Base-by-base conservation (phyloP, 2,888 invertebrate genomes). In the Lycaena phlaeas region DNA sequence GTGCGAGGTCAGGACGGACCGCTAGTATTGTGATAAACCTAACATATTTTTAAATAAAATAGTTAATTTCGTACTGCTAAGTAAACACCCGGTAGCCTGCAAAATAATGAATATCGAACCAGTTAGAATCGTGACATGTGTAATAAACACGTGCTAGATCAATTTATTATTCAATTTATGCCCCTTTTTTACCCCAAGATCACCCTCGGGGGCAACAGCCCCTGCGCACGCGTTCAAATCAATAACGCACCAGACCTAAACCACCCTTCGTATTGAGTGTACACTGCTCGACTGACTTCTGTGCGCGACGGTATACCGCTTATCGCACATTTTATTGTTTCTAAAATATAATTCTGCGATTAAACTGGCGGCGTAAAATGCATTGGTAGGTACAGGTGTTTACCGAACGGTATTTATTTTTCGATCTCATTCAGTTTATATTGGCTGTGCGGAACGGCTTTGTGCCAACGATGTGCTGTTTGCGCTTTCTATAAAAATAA, bases 271-370 rank as follows among this genome's bases (percentile, higher is more conserved):
- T 54, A 50, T 6, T 4, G 34, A 34, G 22, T 14, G 9, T 9
- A 29, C 28, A 9, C 6, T 6, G 49, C 52, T 51, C 42, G 39
- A 36, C n/a, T n/a, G n/a, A n/a, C n/a, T n/a, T n/a, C n/a, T n/a
- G n/a, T n/a, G n/a, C n/a, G n/a, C n/a, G n/a, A n/a, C 46, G 59
- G 56, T 52, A 57, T 55, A 52, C 53, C 63, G 60, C 67, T 81
- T 81, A 81, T 82, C 81, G 73, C 62, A 25, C 40, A 51, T 70
- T 79, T 81, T 78, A 79, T 81, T 66, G 77, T 77, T 77, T 68
- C 71, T 56, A 55, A 58, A 74, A 78, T 79, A 72, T 78, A 78
- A 81, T 78, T 75, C 61, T 58, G 63, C 57, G 67, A 68, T 67
- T 71, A 67, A 68, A 65, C 64, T 22, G 67, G 59, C 63, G 54